These are phyloP conservation scores for Gouania willdenowi DNA, from an alignment of 2,797 vertebrate species.

Conservation along the genomic window DNA sequence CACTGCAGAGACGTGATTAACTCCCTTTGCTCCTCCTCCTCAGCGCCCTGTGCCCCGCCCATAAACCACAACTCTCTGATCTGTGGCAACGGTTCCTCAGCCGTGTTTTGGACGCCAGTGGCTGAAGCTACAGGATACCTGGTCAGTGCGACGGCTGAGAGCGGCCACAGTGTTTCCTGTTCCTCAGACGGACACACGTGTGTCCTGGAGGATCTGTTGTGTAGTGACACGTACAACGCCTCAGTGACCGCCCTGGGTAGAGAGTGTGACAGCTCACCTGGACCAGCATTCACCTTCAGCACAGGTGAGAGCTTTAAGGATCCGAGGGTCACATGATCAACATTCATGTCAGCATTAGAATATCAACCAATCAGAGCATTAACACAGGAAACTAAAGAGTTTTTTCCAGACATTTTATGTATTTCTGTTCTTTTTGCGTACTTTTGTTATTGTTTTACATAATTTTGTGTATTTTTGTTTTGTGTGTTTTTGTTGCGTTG, in stretches of 20 bases:
- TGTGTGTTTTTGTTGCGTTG: too few species aligned
- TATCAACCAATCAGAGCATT: too few species aligned
- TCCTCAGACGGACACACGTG: conserved; percentile 31
- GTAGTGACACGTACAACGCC: conserved; percentile 51
- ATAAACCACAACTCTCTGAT: conserved; percentile 37
- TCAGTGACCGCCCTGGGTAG: conserved; percentile 36
- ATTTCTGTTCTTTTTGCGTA: too few species aligned
- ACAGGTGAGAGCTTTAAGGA: conserved; percentile 44
- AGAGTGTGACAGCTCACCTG: conserved; percentile 47
- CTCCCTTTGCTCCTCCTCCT: neutral
- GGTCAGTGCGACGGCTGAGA: conserved; percentile 38
- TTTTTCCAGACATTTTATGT: too few species aligned
- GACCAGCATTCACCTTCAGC: conserved; percentile 28
- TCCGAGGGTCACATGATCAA: too few species aligned
- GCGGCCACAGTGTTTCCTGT: conserved; percentile 40
- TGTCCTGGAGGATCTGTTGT: conserved; percentile 46
- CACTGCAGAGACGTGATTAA: neutral
- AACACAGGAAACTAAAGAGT: too few species aligned
- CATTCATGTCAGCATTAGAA: too few species aligned
- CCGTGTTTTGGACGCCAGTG: conserved; percentile 45
- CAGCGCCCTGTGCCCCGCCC: conserved; percentile 65
- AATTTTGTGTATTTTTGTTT: too few species aligned
- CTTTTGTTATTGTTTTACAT: too few species aligned
- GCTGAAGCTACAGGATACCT: conserved; percentile 29
- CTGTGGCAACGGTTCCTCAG: conserved; percentile 50